Evolutionary conservation across 64 coral and sea anemone species (phyloP).

Genomic region (Actinia tenebrosa): DNA sequence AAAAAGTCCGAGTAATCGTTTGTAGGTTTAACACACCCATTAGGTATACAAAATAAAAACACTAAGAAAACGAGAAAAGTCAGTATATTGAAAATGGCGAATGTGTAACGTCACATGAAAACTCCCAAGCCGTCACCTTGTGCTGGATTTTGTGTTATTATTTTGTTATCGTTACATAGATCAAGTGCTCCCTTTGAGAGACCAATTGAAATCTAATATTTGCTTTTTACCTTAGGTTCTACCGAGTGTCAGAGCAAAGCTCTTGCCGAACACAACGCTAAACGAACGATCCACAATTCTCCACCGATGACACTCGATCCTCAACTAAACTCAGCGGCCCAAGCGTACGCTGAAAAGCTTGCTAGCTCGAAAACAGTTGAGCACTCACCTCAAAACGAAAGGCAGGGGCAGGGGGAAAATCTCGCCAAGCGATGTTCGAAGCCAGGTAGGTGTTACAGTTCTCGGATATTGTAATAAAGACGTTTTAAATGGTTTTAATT

Average conservation of each 20-base stretch:
- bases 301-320: conserved; percentile 18
- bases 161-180: no score
- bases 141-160: no score
- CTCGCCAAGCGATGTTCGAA: conserved; percentile 1
- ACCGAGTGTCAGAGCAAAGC: not conserved
- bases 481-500: no score
- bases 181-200: not conserved
- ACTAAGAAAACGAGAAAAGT: no score
- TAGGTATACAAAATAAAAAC: no score
- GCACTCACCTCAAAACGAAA: not conserved
- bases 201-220: not conserved
- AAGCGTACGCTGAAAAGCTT: not conserved
- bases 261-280: conserved; percentile 2
- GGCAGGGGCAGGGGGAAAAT: conserved; percentile 20
- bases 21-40: no score
- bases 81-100: no score
- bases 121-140: no score
- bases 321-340: not conserved
- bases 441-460: not conserved
- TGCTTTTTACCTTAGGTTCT: not conserved
- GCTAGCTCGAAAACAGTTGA: not conserved
- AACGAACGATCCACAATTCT: not conserved
- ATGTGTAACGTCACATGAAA: no score
- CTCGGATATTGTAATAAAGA: no score
- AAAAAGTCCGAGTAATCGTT: no score